These are phyloP conservation scores for Herminia tarsipennalis DNA, from an alignment of 2,888 invertebrate species.

Conservation along the genomic window DNA sequence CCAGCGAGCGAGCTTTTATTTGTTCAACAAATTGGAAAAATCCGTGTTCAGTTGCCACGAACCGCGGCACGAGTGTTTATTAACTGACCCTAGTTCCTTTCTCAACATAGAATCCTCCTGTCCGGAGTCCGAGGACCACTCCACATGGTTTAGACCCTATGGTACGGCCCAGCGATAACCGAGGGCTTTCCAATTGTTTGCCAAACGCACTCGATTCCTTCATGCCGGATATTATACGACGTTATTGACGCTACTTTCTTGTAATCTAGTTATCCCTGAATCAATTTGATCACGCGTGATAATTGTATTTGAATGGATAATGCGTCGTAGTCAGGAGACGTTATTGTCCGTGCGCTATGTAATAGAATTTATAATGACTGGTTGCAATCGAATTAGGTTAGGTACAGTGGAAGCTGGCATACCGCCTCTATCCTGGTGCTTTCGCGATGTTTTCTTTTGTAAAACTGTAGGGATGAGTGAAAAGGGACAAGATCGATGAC, in stretches of 20 bases:
- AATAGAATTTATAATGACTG: slow-evolving; percentile 23
- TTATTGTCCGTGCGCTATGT: slow-evolving; percentile 11
- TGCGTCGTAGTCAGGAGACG: slow-evolving; percentile 8
- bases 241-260: slow-evolving; percentile 19
- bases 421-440: background rate
- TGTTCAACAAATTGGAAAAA: slow-evolving; percentile 32
- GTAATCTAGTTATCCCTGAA: slow-evolving; percentile 24
- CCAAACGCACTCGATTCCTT: slow-evolving; percentile 14
- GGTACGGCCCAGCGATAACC: slow-evolving; percentile 6
- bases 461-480: slow-evolving; percentile 21
- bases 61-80: slow-evolving; percentile 42
- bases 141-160: slow-evolving; percentile 15
- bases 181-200: slow-evolving; percentile 27
- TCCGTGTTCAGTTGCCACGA: slow-evolving; percentile 15
- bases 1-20: slow-evolving; percentile 21
- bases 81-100: slow-evolving; percentile 35
- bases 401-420: slow-evolving; percentile 12
- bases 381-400: slow-evolving; percentile 25
- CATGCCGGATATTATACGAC: slow-evolving; percentile 26
- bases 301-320: slow-evolving; percentile 27
- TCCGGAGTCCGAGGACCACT: slow-evolving; percentile 2
- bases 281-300: slow-evolving; percentile 18
- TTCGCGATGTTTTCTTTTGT: background rate
- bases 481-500: slow-evolving; percentile 38
- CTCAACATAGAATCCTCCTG: background rate